A percentile compares a stretch with the other conserved stretches of the same genome.
These are phyloP conservation scores for Betta splendens DNA, from an alignment of 2,797 vertebrate genomes.

Conservation along the genomic window DNA sequence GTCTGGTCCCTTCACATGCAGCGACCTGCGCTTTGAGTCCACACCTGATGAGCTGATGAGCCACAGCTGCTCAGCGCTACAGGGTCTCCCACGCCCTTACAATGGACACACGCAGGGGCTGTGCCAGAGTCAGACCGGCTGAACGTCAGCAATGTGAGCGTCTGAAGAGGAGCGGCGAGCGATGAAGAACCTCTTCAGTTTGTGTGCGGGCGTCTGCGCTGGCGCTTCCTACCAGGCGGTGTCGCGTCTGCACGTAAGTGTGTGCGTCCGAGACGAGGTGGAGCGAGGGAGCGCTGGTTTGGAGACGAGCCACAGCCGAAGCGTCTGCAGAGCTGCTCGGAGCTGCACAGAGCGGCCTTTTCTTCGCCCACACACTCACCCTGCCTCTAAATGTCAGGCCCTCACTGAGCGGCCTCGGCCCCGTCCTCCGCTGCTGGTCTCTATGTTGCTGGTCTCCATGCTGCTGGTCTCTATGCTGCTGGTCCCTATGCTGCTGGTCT, in stretches of 20 bases:
- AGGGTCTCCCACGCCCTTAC: conserved; percentile 72
- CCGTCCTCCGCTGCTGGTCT: conserved; percentile 15
- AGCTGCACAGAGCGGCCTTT: conserved; percentile 71
- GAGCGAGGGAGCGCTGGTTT: too few relatives aligned
- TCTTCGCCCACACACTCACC: conserved; percentile 54
- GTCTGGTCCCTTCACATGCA: background rate
- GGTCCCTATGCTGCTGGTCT: too few relatives aligned
- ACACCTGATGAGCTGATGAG: conserved; percentile 48
- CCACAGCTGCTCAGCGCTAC: conserved; percentile 60
- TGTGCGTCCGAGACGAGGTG: too few relatives aligned
- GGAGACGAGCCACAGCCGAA: too few relatives aligned
- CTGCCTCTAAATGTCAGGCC: conserved; percentile 68
- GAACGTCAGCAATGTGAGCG: conserved; percentile 5
- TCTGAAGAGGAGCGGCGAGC: conserved; percentile 10
- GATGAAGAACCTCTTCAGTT: conserved; percentile 75
- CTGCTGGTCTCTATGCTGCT: too few relatives aligned
- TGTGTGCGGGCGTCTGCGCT: conserved; percentile 67
- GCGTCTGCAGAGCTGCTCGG: too few relatives aligned
- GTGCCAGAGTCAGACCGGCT: conserved; percentile 6
- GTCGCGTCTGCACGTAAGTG: conserved; percentile 72
- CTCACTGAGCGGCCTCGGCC: background rate
- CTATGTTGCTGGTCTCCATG: too few relatives aligned
- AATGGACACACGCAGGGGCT: conserved; percentile 67
- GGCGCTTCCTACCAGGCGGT: conserved; percentile 53
- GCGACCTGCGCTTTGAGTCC: accelerated